Base-by-base conservation (phyloP, 2,797 vertebrate species). In the Spinibarbus caldwelli region DNA sequence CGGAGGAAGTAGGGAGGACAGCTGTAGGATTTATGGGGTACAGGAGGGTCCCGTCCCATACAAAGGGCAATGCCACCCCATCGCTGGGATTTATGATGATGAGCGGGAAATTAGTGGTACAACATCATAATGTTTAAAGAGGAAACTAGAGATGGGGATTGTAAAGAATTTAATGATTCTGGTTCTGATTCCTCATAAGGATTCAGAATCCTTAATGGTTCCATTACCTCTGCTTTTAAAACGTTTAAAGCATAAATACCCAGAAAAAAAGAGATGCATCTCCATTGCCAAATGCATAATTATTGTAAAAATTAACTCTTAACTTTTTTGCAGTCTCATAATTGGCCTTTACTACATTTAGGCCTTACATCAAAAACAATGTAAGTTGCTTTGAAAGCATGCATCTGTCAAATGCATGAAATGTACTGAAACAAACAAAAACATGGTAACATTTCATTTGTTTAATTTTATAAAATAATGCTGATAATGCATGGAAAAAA, bases 1-100 rank as follows among this genome's bases (percentile, higher is more conserved):
- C 57, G 43, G 80, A 86, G 84, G 84, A 78, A 86, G 75, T 77
- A 54, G 84, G 78, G 72, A 85, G 59, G 70, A 81, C 54, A 45
- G 49, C 31, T n/a, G 41, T 23, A 31, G 67, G 71, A 89, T 88
- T 88, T 89, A 86, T 86, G 75, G 83, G 54, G 43, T 87, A 64
- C 41, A 38, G 72, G 57, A 83, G 66, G 82, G 71, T 79, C 71
- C 34, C 11, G 31, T 34, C 2, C 31, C 31, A 34, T 34, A 34
- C 31, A 86, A 43, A 88, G 77, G 80, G 64, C 85, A 87, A 75
- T 49, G 64, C 66, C 66, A 85, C 54, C 26, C 75, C 49, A 79
- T 57, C 43, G 70, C 76, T 62, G 34, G 68, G 84, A 88, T 76
- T 81, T 84, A 54, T 57, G 80, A 78, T 26, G 29, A 64, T 31